Conservation (phyloP, 2,888 invertebrate species). For the Callimorpha dominula region DNA sequence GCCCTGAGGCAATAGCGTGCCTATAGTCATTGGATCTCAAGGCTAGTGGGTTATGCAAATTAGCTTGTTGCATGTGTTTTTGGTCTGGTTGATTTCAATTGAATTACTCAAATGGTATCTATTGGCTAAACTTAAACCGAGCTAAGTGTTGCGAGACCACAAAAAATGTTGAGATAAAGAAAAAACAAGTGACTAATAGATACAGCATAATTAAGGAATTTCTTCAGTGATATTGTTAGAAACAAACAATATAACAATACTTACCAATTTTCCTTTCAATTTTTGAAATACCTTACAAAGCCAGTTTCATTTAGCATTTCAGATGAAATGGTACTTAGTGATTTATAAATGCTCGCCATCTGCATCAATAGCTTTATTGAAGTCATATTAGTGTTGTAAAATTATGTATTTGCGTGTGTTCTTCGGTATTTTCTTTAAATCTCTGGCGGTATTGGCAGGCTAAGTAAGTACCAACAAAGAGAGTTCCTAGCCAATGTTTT, state of each 20-base stretch:
- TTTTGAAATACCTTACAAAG: neutral
- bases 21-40: constrained; percentile 45
- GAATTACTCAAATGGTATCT: constrained; percentile 56
- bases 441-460: neutral
- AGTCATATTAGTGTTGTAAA: neutral
- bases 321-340: neutral
- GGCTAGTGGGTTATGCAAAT: constrained; percentile 64
- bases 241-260: neutral
- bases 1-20: constrained; percentile 32
- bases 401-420: neutral
- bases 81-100: constrained; percentile 71
- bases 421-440: neutral
- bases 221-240: neutral
- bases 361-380: neutral
- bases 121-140: constrained; percentile 1
- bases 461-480: neutral
- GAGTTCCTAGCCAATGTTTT: no score
- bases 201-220: neutral
- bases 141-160: neutral
- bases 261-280: neutral
- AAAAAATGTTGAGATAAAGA: neutral
- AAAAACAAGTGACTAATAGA: neutral
- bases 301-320: neutral
- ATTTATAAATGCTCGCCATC: neutral
- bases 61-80: constrained; percentile 62